Conservation (phyloP, 1,140 invertebrate species). For the Polypedilum pembai region DNA sequence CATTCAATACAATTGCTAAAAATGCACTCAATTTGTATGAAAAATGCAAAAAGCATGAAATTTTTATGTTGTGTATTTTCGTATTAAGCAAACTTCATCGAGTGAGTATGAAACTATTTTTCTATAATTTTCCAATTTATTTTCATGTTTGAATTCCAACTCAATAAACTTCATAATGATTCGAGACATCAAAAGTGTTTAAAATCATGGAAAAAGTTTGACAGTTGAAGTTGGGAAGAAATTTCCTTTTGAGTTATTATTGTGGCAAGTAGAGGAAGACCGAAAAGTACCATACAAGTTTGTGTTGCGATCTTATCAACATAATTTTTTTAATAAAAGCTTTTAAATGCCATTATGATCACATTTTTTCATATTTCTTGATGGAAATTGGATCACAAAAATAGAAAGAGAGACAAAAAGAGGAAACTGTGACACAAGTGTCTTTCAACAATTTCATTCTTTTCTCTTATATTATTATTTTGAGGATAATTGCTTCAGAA, state of each 20-base stretch:
- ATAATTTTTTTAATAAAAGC: not conserved
- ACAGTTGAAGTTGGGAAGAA: conserved; percentile 14
- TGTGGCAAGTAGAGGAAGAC: conserved; percentile 5
- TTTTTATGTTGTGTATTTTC: not conserved
- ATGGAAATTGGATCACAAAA: conserved; percentile 18
- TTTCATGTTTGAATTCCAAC: conserved; percentile 10
- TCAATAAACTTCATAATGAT: conserved; percentile 26
- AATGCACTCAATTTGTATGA: not conserved
- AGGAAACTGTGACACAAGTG: conserved; percentile 3
- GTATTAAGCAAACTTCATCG: not conserved
- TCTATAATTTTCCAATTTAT: conserved; percentile 28
- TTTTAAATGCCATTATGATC: not conserved
- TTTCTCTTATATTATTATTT: conserved; percentile 13
- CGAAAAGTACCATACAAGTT: not conserved
- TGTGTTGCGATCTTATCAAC: not conserved
- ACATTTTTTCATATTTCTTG: not conserved
- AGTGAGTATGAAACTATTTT: not conserved
- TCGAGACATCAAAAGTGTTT: conserved; percentile 20
- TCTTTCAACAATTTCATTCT: not conserved
- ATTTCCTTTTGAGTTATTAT: not conserved
- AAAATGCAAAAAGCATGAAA: conserved; percentile 10
- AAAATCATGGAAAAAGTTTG: not conserved
- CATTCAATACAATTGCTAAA: not conserved
- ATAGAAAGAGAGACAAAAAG: too few species aligned
- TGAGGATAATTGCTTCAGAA: conserved; percentile 12